Base-by-base conservation (phyloP, 92 coral and sea anemone species). In the Porites evermanni region DNA sequence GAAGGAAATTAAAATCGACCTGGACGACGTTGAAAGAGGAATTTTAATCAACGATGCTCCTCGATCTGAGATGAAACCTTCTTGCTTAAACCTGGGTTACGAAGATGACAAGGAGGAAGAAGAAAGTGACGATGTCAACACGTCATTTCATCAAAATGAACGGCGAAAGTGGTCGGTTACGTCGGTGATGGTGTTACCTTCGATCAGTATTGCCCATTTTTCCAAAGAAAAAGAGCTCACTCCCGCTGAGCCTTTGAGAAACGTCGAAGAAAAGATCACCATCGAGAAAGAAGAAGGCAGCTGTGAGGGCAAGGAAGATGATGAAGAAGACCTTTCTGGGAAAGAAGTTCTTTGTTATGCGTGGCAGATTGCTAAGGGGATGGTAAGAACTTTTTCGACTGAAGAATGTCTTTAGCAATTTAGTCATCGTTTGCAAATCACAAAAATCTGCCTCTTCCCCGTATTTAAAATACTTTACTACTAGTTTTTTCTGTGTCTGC, bases 321-420 rank as follows among this genome's bases (percentile, higher is more conserved):
- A 90, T 1, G 89, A 80, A 56, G 89, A 84, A 11, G 75, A 61
- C 21, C 59, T 79, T 8, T 87, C 96, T 21, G 65, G 91, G 21
- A 89, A 93, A 12, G 96, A 93, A 60, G 51, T 93, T 32, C 82
- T 93, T 67, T 91, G 92, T 12, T 91, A 88, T 67, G 94, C 94
- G 13, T 93, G 96, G 96, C 96, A 93, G 78, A 89, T 93, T 51
- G 83, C 94, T 2, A 88, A 88, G 20, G 96, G 96, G 13, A 93
- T 93, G 96, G 96, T 93, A 74, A 77, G 96, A 38, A 38, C 5
- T 74, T 56, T 56, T 8, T 11, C 61, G 16, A 56, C 61, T 11
- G 16, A 56, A 38, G 47, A 38, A 38, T 38, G 47, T 0, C 0
- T 4, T 38, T 0, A 38, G 6, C 47, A 38, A 38, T 38, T 38